Evolutionary conservation across 2,888 invertebrate genomes (phyloP).

Genomic region (Helobdella robusta): DNA sequence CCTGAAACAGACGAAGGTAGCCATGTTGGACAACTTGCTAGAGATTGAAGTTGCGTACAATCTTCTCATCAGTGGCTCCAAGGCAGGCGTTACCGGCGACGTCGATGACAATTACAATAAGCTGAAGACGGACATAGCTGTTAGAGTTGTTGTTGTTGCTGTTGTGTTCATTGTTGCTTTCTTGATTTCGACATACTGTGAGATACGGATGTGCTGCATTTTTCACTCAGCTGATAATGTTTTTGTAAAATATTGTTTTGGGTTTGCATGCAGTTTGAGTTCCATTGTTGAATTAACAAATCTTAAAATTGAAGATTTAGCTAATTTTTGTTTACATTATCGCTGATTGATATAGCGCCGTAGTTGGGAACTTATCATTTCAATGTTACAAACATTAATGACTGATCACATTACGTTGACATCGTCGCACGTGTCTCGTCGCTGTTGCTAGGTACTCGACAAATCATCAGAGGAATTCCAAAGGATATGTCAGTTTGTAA

Average conservation of each 20-base stretch:
- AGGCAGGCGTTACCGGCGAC: too few species aligned
- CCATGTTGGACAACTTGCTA: slow-evolving; percentile 81
- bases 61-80: slow-evolving; percentile 66
- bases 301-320: too few species aligned
- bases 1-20: slow-evolving; percentile 57
- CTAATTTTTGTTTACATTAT: too few species aligned
- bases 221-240: background rate
- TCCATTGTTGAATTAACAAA: too few species aligned
- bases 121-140: too few species aligned
- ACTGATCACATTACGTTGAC: background rate
- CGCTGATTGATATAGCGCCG: too few species aligned
- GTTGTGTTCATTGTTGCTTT: background rate
- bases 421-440: background rate
- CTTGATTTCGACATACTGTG: background rate
- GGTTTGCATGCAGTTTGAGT: too few species aligned
- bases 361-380: too few species aligned
- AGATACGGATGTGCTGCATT: background rate
- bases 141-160: background rate
- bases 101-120: too few species aligned
- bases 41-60: slow-evolving; percentile 93
- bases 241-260: background rate
- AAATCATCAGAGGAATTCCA: slow-evolving; percentile 62
- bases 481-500: slow-evolving; percentile 66
- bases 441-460: slow-evolving; percentile 55
- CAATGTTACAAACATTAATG: too few species aligned